Evolutionary conservation across 1,140 invertebrate species (phyloP).

Genomic region (Zaprionus gabonicus): DNA sequence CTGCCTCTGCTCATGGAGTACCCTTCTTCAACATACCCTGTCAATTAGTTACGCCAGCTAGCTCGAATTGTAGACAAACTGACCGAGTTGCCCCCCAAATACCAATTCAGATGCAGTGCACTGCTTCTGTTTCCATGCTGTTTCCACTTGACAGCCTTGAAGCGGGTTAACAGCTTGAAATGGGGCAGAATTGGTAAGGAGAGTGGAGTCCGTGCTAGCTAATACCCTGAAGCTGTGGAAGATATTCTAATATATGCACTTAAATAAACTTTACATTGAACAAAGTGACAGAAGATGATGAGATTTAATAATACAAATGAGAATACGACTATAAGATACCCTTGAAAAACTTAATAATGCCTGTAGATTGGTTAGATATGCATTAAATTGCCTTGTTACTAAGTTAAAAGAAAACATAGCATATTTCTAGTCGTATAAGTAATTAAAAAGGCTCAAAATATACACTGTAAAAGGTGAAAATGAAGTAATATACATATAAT

Average conservation of each 20-base stretch:
- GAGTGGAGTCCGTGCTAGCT: neutral
- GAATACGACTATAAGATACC: neutral
- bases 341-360: neutral
- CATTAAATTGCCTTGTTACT: neutral
- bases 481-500: no score
- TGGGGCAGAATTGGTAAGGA: neutral
- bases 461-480: neutral
- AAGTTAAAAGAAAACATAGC: no score
- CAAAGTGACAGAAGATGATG: no score
- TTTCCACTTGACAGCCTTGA: constrained; percentile 2
- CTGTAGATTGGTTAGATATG: neutral
- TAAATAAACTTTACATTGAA: no score
- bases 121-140: neutral
- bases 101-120: neutral
- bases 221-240: neutral
- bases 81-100: constrained; percentile 13
- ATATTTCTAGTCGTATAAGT: no score
- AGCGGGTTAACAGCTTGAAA: constrained; percentile 5
- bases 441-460: neutral
- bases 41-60: constrained; percentile 46
- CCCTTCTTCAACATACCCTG: constrained; percentile 10
- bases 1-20: neutral
- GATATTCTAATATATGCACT: neutral
- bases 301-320: neutral
- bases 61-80: neutral